These are phyloP conservation scores for Gnatocerus cornutus DNA, from an alignment of 2,888 invertebrate species.

Conservation along the genomic window DNA sequence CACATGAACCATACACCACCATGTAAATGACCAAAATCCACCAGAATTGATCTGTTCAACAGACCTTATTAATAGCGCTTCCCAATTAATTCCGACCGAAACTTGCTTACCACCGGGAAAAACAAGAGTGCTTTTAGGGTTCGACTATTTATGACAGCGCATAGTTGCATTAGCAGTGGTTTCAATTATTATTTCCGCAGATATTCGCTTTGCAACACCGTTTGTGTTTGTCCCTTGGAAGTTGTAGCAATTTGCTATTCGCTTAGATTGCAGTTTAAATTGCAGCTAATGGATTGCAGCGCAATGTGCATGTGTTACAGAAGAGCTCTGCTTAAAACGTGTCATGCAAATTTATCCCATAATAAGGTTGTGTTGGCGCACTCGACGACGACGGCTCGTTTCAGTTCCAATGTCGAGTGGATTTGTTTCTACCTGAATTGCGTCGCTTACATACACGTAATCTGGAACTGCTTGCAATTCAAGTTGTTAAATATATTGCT, in stretches of 20 bases:
- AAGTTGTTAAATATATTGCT: not conserved
- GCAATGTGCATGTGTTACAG: slow-evolving; percentile 44
- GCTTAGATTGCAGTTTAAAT: slow-evolving; percentile 61
- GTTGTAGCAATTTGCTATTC: slow-evolving; percentile 58
- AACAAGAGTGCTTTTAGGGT: not conserved
- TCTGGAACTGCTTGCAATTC: slow-evolving; percentile 10
- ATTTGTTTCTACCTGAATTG: slow-evolving; percentile 14
- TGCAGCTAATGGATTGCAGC: slow-evolving; percentile 60
- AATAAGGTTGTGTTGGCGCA: slow-evolving; percentile 46
- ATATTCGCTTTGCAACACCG: slow-evolving; percentile 23
- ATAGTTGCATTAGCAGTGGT: slow-evolving; percentile 27
- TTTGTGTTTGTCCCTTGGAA: slow-evolving; percentile 53
- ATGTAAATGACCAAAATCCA: slow-evolving; percentile 35
- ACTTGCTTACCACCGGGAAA: slow-evolving; percentile 3
- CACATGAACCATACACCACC: slow-evolving; percentile 30
- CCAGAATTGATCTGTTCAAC: slow-evolving; percentile 44
- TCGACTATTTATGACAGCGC: slow-evolving; percentile 6
- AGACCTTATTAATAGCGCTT: slow-evolving; percentile 43
- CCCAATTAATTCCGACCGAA: slow-evolving; percentile 21
- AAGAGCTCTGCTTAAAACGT: slow-evolving; percentile 43
- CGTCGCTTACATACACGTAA: slow-evolving; percentile 7
- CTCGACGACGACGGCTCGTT: slow-evolving; percentile 3
- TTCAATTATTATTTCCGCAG: slow-evolving; percentile 42
- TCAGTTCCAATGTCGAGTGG: slow-evolving; percentile 14
- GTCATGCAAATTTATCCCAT: slow-evolving; percentile 54